phyloP scores from a whole-genome alignment of 2,888 invertebrate species.

The Gisinianus flammeolus region DNA sequence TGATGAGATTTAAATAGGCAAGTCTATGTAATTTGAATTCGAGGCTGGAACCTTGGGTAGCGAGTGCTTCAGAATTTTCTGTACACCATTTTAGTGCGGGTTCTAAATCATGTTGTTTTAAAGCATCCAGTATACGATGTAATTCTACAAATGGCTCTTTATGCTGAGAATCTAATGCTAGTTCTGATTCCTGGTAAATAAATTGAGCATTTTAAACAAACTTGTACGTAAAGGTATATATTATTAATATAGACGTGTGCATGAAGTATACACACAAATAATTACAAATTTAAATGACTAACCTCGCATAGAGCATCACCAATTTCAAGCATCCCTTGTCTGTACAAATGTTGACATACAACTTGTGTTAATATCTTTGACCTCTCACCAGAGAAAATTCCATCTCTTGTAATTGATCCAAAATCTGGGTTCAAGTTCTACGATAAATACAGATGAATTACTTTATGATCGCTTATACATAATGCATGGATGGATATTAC shows the following conservation, averaged over 20 bases:
- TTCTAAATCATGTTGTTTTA: slow-evolving; percentile 79
- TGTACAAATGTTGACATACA: slow-evolving; percentile 92
- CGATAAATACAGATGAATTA: slow-evolving; percentile 50
- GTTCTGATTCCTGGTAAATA: slow-evolving; percentile 70
- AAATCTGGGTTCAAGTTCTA: slow-evolving; percentile 91
- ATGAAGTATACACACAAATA: no score
- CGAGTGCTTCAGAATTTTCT: slow-evolving; percentile 74
- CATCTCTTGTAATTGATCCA: slow-evolving; percentile 83
- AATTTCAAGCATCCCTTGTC: slow-evolving; percentile 92
- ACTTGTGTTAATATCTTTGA: slow-evolving; percentile 79
- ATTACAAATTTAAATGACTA: slow-evolving; percentile 35
- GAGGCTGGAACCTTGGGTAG: slow-evolving; percentile 65
- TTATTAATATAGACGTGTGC: no score
- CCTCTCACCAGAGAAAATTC: slow-evolving; percentile 76
- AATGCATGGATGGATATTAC: background rate
- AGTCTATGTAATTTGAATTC: slow-evolving; percentile 71
- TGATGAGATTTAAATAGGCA: slow-evolving; percentile 76
- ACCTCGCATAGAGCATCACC: slow-evolving; percentile 79
- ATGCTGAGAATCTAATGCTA: slow-evolving; percentile 69
- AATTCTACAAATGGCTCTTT: slow-evolving; percentile 81
- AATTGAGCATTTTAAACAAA: no score
- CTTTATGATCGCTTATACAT: background rate
- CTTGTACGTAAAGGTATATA: no score
- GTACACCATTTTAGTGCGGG: slow-evolving; percentile 89
- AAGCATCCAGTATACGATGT: slow-evolving; percentile 85